Percentiles rank a stretch among this genome's conserved stretches.
phyloP scores from a whole-genome alignment of 2,797 vertebrate genomes.

The Megaceryle alcyon region DNA sequence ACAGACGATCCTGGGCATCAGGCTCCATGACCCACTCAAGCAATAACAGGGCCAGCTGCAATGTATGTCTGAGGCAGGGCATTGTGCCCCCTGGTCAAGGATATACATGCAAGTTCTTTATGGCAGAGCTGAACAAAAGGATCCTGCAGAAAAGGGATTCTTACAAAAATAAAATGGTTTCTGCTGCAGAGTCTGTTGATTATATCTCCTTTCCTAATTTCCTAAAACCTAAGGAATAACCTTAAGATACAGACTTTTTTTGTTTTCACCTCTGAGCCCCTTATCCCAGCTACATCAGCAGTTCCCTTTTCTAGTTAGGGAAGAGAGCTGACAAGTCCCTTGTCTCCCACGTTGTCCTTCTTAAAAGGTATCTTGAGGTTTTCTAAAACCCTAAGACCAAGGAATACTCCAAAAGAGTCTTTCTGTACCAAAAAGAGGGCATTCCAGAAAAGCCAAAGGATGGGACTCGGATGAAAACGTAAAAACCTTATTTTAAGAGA shows the following conservation, averaged over 20 bases:
- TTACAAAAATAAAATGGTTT: background rate
- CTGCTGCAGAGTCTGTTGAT: background rate
- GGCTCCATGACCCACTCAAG: background rate
- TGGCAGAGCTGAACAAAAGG: background rate
- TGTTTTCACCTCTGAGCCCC: background rate
- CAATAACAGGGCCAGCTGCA: background rate
- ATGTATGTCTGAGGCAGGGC: background rate
- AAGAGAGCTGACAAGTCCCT: background rate
- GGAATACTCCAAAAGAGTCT: background rate
- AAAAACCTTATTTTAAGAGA: background rate
- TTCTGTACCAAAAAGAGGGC: background rate
- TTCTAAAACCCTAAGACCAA: background rate
- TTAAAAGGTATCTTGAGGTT: background rate
- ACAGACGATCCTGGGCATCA: background rate
- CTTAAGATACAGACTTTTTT: background rate
- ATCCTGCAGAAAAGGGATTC: background rate
- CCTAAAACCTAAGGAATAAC: background rate
- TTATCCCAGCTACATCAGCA: background rate
- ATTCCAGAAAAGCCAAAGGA: background rate
- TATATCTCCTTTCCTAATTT: background rate
- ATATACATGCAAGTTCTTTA: background rate
- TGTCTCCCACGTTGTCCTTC: accelerated
- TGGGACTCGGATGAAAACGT: background rate
- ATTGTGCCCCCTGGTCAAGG: background rate
- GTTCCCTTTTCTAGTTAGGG: background rate